Conservation (phyloP, 2,113 vertebrate genomes). For the Mormyrus lacerda region DNA sequence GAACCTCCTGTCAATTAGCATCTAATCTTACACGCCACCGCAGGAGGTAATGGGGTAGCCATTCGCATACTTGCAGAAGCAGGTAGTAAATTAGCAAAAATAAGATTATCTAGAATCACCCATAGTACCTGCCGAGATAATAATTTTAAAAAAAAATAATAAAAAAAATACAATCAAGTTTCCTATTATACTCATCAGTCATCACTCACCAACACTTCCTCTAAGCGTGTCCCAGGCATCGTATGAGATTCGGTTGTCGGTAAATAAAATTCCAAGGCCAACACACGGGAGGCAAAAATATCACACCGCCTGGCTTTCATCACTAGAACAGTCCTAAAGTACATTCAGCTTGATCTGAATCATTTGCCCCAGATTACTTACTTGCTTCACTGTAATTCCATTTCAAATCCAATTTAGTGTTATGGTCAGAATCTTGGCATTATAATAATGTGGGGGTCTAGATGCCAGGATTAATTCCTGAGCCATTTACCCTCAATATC, state of each 20-base stretch:
- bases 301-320: not conserved
- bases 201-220: not conserved
- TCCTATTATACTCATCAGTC: not conserved
- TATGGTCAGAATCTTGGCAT: constrained; percentile 13
- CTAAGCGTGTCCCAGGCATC: not conserved
- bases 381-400: not conserved
- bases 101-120: not conserved
- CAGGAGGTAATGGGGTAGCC: not conserved
- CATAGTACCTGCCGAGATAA: not conserved
- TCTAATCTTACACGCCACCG: not conserved
- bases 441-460: not conserved
- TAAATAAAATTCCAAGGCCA: not conserved
- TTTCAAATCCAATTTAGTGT: not conserved
- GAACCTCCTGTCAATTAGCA: not conserved
- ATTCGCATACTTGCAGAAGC: not conserved
- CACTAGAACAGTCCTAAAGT: not conserved
- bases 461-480: constrained; percentile 1
- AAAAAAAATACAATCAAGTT: not conserved
- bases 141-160: not conserved
- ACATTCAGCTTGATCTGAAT: constrained; percentile 7
- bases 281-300: not conserved
- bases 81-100: not conserved
- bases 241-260: not conserved
- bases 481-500: not conserved
- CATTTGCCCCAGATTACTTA: constrained; percentile 4